A percentile compares a stretch with the other conserved stretches of the same genome.
Evolutionary conservation across 2,888 invertebrate genomes (phyloP).

Genomic region (Tanaodytes sp.): DNA sequence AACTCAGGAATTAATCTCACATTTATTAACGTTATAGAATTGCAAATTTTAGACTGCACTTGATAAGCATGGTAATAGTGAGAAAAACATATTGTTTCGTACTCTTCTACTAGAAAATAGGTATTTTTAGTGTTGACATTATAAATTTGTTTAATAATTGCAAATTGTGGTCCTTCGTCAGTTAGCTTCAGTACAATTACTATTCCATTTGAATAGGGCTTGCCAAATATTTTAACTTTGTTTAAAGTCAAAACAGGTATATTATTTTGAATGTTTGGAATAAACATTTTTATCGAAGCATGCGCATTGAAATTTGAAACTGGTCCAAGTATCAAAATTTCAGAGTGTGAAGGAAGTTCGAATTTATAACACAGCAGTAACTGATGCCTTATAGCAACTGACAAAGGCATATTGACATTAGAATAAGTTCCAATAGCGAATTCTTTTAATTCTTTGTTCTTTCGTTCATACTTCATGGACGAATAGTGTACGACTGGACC

Average conservation of each 20-base stretch:
- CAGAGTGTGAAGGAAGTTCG: conserved; percentile 9
- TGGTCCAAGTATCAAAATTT: conserved; percentile 18
- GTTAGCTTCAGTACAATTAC: conserved; percentile 32
- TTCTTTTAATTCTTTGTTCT: conserved; percentile 40
- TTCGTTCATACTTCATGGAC: conserved; percentile 37
- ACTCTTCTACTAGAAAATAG: conserved; percentile 22
- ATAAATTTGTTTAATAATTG: conserved; percentile 40
- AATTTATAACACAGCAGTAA: conserved; percentile 28
- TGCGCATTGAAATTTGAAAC: conserved; percentile 13
- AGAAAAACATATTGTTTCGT: conserved; percentile 18
- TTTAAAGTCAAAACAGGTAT: conserved; percentile 25
- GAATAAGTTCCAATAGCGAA: conserved; percentile 22
- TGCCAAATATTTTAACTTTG: conserved; percentile 34
- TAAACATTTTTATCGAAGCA: conserved; percentile 1
- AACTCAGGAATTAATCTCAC: conserved; percentile 19
- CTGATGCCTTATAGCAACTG: conserved; percentile 35
- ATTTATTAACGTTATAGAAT: conserved; percentile 17
- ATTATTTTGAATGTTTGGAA: conserved; percentile 10
- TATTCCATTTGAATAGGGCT: conserved; percentile 32
- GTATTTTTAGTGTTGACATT: conserved; percentile 22
- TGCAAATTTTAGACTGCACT: conserved; percentile 2
- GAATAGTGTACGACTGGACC: conserved; percentile 36
- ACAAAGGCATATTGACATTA: conserved; percentile 30
- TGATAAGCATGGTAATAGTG: conserved; percentile 32
- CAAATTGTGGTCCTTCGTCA: conserved; percentile 42